These are phyloP conservation scores for Cerastis leucographa DNA, from an alignment of 2,888 invertebrate species.

Conservation along the genomic window DNA sequence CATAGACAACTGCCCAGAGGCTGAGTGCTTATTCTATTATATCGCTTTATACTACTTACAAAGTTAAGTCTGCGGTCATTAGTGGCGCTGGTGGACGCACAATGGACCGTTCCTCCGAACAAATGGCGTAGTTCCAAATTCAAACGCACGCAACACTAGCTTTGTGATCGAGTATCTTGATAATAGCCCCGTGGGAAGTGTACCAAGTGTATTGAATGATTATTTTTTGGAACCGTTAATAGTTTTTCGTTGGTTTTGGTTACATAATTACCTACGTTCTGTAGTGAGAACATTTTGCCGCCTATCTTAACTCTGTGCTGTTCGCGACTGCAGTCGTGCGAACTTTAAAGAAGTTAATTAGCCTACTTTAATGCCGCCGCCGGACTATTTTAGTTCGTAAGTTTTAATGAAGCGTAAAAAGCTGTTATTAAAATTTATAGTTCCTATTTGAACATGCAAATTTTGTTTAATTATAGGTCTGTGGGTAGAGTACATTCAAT, in stretches of 20 bases:
- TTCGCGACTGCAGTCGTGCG: slow-evolving; percentile 60
- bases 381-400: slow-evolving; percentile 52
- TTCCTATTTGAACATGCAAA: slow-evolving; percentile 41
- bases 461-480: slow-evolving; percentile 17
- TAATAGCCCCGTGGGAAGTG: slow-evolving; percentile 83
- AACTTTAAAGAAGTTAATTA: slow-evolving; percentile 66
- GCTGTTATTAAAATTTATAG: slow-evolving; percentile 46
- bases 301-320: slow-evolving; percentile 54
- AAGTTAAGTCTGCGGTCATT: slow-evolving; percentile 69
- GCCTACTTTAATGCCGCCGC: slow-evolving; percentile 46
- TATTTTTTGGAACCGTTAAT: slow-evolving; percentile 79
- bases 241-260: slow-evolving; percentile 80
- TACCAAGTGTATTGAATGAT: slow-evolving; percentile 83
- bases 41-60: slow-evolving; percentile 69
- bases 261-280: slow-evolving; percentile 73
- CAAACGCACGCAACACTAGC: slow-evolving; percentile 65
- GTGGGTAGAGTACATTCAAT: not conserved
- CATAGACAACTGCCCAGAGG: slow-evolving; percentile 83
- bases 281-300: slow-evolving; percentile 54
- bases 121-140: slow-evolving; percentile 59
- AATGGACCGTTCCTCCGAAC: slow-evolving; percentile 30
- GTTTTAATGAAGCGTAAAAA: slow-evolving; percentile 60
- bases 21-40: slow-evolving; percentile 81
- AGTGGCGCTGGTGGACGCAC: slow-evolving; percentile 50
- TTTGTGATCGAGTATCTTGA: slow-evolving; percentile 75